Base-by-base conservation (phyloP, 2,113 vertebrate genomes). In the Laticauda colubrina region DNA sequence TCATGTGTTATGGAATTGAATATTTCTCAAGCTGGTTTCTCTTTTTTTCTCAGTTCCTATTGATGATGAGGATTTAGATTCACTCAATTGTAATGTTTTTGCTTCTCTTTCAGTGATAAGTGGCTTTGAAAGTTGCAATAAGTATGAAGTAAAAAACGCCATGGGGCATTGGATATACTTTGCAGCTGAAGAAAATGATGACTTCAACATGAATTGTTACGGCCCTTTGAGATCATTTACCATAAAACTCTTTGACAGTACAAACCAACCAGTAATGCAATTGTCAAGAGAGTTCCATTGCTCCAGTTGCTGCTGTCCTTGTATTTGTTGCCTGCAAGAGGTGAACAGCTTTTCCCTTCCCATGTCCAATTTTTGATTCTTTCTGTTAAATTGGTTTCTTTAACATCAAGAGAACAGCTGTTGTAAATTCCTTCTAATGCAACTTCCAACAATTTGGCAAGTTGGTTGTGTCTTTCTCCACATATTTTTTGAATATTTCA, bases 141-240 rank as follows among this genome's bases (percentile, higher is more conserved):
- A 92, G 92, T 97, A 96, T 0, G 96, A 97, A 48, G 81, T 97
- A 48, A 96, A 96, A 91, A 97, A 97, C 88, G 93, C 91, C 39
- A 0, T 75, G 7, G 89, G 93, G 55, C 96, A 97, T 59, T 94
- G 94, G 96, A 10, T 97, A 10, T 97, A 96, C 45, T 43, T 94
- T 0, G 96, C 96, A 21, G 95, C 48, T 3, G 97, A 97, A 93
- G 96, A 97, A 57, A 96, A 94, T 2, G 95, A 96, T 0, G 95
- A 95, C 51, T 95, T 88, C 26, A 96, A 92, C 64, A 92, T 95
- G 75, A 97, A 97, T 34, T 88, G 92, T 5, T 97, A 96, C 9
- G 93, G 95, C 3, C 90, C 89, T 0, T 48, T 96, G 1, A 93
- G 96, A 21, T 94, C 96, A 45, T 97, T 97, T 0, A 92, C 96